These are phyloP conservation scores for Pedetes capensis DNA, from an alignment of 2,113 vertebrate genomes.

Conservation along the genomic window DNA sequence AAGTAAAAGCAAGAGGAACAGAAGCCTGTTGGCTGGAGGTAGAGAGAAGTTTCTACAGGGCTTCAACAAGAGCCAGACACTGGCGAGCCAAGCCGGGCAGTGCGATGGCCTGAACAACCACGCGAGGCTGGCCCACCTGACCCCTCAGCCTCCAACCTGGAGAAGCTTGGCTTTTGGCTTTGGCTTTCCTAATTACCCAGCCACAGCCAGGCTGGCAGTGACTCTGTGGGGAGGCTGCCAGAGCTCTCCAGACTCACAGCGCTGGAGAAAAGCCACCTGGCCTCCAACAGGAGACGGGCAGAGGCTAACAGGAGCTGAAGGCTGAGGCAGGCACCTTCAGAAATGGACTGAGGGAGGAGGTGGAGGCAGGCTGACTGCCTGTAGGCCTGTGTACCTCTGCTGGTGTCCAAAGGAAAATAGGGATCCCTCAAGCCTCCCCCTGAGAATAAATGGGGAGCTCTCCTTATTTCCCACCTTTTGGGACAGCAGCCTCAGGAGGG, in stretches of 20 bases:
- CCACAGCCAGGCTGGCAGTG: neutral
- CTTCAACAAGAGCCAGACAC: neutral
- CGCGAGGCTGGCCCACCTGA: neutral
- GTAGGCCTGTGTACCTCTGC: neutral
- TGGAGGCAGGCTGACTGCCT: neutral
- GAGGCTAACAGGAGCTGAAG: neutral
- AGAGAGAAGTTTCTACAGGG: neutral
- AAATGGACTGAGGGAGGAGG: neutral
- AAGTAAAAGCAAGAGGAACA: neutral
- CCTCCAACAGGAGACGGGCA: neutral
- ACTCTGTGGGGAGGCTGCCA: neutral
- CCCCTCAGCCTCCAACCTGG: neutral
- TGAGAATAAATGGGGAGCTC: neutral
- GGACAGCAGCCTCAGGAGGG: neutral
- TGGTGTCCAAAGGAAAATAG: neutral
- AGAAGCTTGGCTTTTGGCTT: neutral
- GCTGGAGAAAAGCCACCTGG: neutral
- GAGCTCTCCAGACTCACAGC: neutral
- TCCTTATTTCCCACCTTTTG: neutral
- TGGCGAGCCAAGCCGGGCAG: neutral
- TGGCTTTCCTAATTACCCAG: no score
- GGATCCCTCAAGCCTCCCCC: neutral
- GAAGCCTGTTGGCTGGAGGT: neutral
- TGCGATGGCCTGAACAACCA: no score
- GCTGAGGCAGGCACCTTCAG: neutral